phyloP scores from a whole-genome alignment of 2,113 vertebrate genomes.

The Progne subis region DNA sequence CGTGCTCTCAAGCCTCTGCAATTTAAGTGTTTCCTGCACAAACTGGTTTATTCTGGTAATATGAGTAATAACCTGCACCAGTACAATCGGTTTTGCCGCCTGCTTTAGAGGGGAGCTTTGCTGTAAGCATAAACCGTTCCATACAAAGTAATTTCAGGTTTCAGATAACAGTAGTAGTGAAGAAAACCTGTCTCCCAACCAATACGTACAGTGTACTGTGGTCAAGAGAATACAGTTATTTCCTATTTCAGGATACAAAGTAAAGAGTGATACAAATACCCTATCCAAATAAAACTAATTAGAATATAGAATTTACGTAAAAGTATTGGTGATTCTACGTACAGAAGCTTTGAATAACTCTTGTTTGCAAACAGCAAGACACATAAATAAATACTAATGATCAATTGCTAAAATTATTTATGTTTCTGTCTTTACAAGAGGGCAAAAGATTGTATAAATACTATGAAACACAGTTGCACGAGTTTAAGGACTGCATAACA shows the following conservation, averaged over 20 bases:
- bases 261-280: not conserved
- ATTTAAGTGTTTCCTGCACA: not conserved
- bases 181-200: not conserved
- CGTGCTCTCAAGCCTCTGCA: not conserved
- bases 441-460: not conserved
- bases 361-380: not conserved
- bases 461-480: not conserved
- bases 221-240: not conserved
- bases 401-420: not conserved
- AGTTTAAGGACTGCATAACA: not conserved
- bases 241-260: not conserved
- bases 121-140: not conserved
- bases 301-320: not conserved
- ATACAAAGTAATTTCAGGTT: not conserved
- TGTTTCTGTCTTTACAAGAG: not conserved
- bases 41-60: not conserved
- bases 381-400: not conserved
- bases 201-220: not conserved
- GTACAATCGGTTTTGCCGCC: not conserved
- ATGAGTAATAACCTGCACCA: not conserved
- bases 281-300: not conserved
- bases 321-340: not conserved
- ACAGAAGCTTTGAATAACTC: not conserved
- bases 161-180: not conserved
- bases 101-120: not conserved